A percentile compares a stretch with the other conserved stretches of the same genome.
These are phyloP conservation scores for Eupithecia subumbrata DNA, from an alignment of 2,888 invertebrate species.

Conservation along the genomic window DNA sequence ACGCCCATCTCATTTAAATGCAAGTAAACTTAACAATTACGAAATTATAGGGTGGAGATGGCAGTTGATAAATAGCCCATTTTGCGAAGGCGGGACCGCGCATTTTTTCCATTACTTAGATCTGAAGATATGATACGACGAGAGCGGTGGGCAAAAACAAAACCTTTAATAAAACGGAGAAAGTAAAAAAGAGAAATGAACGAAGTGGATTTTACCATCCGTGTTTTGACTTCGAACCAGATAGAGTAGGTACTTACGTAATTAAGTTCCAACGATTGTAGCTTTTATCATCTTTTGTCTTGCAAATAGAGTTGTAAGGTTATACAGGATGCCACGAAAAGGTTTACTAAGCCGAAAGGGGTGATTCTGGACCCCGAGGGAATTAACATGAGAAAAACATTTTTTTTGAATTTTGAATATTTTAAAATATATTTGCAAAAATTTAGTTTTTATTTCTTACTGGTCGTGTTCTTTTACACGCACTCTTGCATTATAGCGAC, in stretches of 20 bases:
- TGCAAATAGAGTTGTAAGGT: background rate
- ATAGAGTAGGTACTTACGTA: background rate
- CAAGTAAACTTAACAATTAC: conserved; percentile 47
- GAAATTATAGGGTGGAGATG: conserved; percentile 47
- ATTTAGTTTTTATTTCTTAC: no score
- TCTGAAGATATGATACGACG: conserved; percentile 42
- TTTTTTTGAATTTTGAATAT: no score
- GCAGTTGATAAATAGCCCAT: conserved; percentile 46
- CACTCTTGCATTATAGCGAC: no score
- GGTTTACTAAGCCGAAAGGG: no score
- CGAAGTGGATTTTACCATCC: background rate
- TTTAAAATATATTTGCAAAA: no score
- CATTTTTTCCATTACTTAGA: conserved; percentile 47
- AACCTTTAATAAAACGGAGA: conserved; percentile 24
- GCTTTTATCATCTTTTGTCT: background rate
- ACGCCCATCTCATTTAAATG: conserved; percentile 44
- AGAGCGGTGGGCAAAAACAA: conserved; percentile 29
- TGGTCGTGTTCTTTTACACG: no score
- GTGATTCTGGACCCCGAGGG: no score
- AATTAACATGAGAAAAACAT: no score
- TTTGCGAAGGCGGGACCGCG: conserved; percentile 44
- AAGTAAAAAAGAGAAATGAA: conserved; percentile 14
- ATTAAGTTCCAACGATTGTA: background rate
- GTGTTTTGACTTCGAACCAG: conserved; percentile 3
- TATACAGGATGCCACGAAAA: background rate